Evolutionary conservation across 1,140 invertebrate species (phyloP).

Genomic region (Drosophila nebulosa): DNA sequence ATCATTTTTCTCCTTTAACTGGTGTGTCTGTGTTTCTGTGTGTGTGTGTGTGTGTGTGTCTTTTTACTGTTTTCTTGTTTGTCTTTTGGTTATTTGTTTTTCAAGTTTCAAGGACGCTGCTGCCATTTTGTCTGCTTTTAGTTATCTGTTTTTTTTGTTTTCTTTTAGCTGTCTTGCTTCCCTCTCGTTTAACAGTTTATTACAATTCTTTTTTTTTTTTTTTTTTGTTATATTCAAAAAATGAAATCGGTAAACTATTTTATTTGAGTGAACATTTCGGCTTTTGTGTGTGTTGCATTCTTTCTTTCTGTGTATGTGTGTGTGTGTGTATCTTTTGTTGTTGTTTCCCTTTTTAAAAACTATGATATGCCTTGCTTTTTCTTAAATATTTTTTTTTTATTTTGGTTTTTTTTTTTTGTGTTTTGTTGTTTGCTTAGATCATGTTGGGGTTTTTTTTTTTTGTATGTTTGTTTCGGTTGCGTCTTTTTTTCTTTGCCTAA

Average conservation of each 20-base stretch:
- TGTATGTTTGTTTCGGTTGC: background rate
- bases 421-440: slow-evolving; percentile 25
- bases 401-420: slow-evolving; percentile 39
- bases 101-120: slow-evolving; percentile 28
- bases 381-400: slow-evolving; percentile 68
- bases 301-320: background rate
- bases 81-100: slow-evolving; percentile 82
- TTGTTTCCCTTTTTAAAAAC: slow-evolving; percentile 62
- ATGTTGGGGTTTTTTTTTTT: slow-evolving; percentile 14
- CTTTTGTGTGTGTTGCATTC: background rate
- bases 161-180: slow-evolving; percentile 40
- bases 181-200: slow-evolving; percentile 22
- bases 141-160: background rate
- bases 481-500: slow-evolving; percentile 56
- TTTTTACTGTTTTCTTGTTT: slow-evolving; percentile 9
- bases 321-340: slow-evolving; percentile 18
- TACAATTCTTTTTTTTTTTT: background rate
- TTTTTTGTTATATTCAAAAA: background rate
- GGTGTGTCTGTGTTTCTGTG: slow-evolving; percentile 47
- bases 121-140: background rate
- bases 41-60: slow-evolving; percentile 75
- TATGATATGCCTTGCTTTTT: slow-evolving; percentile 77
- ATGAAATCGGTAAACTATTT: background rate
- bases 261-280: slow-evolving; percentile 7
- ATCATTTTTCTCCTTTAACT: slow-evolving; percentile 79